Evolutionary conservation across 2,797 vertebrate species (phyloP).

Genomic region (Neoniphon sammara): DNA sequence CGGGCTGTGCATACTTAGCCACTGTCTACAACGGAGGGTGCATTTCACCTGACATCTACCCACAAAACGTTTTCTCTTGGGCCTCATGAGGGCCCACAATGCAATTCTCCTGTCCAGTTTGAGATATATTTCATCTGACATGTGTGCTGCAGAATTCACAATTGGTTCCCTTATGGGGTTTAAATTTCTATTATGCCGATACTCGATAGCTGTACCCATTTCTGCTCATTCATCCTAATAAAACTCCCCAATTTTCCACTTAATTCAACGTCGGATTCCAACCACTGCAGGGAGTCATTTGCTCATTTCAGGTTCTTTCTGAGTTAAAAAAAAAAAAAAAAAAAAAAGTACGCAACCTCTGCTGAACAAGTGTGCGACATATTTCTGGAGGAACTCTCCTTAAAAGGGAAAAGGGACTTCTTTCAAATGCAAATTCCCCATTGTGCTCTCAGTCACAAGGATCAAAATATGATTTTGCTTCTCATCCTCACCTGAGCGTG

Average conservation of each 20-base stretch:
- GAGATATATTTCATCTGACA: not conserved
- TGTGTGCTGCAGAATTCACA: not conserved
- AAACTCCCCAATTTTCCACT: conserved; percentile 3
- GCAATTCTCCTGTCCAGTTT: conserved; percentile 1
- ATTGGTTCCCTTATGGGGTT: too few relatives aligned
- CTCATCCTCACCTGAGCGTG: conserved; percentile 50
- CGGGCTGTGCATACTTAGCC: conserved; percentile 32
- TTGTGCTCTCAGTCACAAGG: conserved; percentile 43
- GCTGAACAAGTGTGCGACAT: not conserved
- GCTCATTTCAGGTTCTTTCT: conserved; percentile 11
- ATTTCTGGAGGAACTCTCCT: conserved; percentile 33
- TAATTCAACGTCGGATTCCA: conserved; percentile 20
- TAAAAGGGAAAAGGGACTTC: conserved; percentile 40
- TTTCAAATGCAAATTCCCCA: conserved; percentile 69
- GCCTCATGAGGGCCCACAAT: conserved; percentile 12
- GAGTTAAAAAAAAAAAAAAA: too few relatives aligned
- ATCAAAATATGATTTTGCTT: conserved; percentile 52
- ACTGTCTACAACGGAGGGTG: conserved; percentile 15
- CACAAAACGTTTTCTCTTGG: conserved; percentile 31
- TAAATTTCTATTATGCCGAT: too few relatives aligned
- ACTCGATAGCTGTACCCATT: too few relatives aligned
- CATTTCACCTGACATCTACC: conserved; percentile 37
- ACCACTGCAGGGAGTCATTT: not conserved
- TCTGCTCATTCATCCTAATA: not conserved
- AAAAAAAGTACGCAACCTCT: not conserved